A percentile compares a stretch with the other conserved stretches of the same genome.
These are phyloP conservation scores for Sternarchorhynchus goeldii DNA, from an alignment of 2,797 vertebrate genomes.

Conservation along the genomic window DNA sequence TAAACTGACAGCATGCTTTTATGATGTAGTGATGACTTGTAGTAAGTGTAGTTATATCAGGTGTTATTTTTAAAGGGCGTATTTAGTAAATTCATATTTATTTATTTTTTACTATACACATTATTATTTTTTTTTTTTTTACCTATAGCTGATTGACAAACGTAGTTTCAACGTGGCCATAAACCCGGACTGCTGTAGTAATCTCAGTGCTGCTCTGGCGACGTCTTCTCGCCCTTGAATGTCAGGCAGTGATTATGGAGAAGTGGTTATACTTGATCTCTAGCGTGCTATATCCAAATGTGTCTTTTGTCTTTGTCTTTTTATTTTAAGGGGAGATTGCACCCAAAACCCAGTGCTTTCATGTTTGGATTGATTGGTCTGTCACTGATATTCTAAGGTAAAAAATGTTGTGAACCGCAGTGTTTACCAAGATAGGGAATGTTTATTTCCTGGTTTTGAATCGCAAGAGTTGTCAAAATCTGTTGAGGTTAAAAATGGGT, in stretches of 20 bases:
- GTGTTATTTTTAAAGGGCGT: background rate
- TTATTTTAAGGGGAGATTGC: slow-evolving; percentile 9
- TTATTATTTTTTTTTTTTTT: too few relatives aligned
- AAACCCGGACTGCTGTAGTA: too few relatives aligned
- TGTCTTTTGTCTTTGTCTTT: background rate
- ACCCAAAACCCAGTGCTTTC: background rate
- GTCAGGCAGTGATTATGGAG: slow-evolving; percentile 9
- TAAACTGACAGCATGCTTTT: background rate
- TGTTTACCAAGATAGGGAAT: slow-evolving; percentile 1
- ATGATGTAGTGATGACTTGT: too few relatives aligned
- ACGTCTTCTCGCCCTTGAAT: background rate
- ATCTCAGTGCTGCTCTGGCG: background rate
- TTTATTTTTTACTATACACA: too few relatives aligned
- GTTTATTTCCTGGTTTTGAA: slow-evolving; percentile 22
- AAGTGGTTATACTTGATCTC: slow-evolving; percentile 1
- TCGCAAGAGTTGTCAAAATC: slow-evolving; percentile 20
- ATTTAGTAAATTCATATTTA: background rate
- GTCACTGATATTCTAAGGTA: background rate
- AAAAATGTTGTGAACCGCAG: background rate
- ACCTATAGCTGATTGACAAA: too few relatives aligned
- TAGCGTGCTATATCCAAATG: slow-evolving; percentile 8
- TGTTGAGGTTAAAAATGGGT: background rate
- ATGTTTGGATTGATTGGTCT: slow-evolving; percentile 10
- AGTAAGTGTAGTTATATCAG: background rate
- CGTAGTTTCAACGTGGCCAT: too few relatives aligned